Evolutionary conservation across 2,888 invertebrate genomes (phyloP).

Genomic region (Acanthosepion pharaonis): DNA sequence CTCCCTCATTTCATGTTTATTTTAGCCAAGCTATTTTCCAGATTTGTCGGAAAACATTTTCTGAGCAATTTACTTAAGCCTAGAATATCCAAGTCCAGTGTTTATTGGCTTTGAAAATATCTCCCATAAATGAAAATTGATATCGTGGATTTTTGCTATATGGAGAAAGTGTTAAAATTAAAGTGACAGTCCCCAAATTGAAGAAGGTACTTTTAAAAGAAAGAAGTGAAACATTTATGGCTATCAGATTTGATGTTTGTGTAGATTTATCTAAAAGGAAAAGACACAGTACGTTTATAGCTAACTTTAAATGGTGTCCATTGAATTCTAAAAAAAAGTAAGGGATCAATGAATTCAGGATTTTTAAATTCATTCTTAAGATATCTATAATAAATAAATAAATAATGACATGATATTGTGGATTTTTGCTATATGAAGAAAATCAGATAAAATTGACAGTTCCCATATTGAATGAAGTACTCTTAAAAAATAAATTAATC

Average conservation of each 20-base stretch:
- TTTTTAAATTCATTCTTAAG: too few relatives aligned
- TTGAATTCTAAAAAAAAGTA: background rate
- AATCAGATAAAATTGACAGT: too few relatives aligned
- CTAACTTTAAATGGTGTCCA: background rate
- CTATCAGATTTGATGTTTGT: background rate
- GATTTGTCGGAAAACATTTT: background rate
- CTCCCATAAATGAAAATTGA: background rate
- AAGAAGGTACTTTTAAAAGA: too few relatives aligned
- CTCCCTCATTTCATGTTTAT: background rate
- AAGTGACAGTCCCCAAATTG: too few relatives aligned
- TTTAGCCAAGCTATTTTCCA: background rate
- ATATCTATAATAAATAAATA: too few relatives aligned
- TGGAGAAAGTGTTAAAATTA: background rate
- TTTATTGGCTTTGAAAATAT: background rate
- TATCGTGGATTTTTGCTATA: background rate
- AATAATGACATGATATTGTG: too few relatives aligned
- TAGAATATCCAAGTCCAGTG: background rate
- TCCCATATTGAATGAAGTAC: too few relatives aligned
- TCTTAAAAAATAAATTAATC: too few relatives aligned
- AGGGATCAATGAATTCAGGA: background rate
- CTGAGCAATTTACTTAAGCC: background rate
- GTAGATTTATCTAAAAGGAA: background rate
- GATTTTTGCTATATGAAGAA: too few relatives aligned
- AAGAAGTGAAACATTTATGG: too few relatives aligned
- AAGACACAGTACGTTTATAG: background rate